Base-by-base conservation (phyloP, 2,797 vertebrate species). In the Fundulus diaphanus region DNA sequence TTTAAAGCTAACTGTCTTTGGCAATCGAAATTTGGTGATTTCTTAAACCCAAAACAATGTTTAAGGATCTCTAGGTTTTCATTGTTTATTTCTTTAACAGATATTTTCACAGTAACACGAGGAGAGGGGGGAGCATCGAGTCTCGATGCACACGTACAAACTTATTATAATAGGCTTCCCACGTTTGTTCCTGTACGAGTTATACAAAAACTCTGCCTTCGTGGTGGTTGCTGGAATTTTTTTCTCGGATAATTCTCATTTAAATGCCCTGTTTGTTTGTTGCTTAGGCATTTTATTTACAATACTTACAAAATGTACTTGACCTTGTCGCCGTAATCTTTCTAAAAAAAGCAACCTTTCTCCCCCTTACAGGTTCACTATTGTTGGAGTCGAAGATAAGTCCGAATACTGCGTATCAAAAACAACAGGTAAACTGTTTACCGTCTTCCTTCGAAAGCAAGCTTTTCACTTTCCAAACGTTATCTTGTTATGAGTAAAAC, bases 381-480 rank as follows among this genome's bases (percentile, higher is more conserved):
- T 92, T 99, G 61, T 94, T 99, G 94, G 98, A 99, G 93, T 99
- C 98, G 66, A 99, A 99, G 95, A 99, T 99, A 93, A 99, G 97
- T 90, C 97, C 97, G 70, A 99, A 98, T 90, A 99, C 98, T 76
- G 98, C 98, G 77, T 99, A 99, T 97, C 98, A 99, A 91, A 99
- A 99, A 94, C 98, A 99, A 92, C 98, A 99, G 95, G 98, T 97
- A 96, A 54, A 49, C 73, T 22, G 11, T 16, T 61, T 40, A 44
- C 48, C 59, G 0, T 9, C 44, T 35, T 35, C 27, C 12, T 68
- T 65, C 48, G 72, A 20, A 69, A 31, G 9, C 1, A 40, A 56
- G 31, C 63, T 56, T 56, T 46, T 74, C n/a, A 61, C 29, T 16
- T 33, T 74, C 3, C 9, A 37, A 22, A 22, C 5, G 29, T 15